phyloP scores from a whole-genome alignment of 2,888 invertebrate species.

The Drosophila anomalata region DNA sequence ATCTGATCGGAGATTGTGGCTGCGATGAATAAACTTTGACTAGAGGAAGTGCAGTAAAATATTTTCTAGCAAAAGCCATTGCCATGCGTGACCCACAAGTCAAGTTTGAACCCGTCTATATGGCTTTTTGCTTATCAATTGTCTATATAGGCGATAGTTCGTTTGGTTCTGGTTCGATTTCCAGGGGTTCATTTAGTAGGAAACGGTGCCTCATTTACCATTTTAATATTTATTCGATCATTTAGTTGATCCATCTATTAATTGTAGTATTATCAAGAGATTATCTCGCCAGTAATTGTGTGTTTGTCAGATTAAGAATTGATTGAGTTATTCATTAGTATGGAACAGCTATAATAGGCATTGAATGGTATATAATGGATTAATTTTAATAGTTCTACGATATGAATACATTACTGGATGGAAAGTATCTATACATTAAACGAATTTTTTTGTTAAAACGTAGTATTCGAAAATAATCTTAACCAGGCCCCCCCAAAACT shows the following conservation, averaged over 20 bases:
- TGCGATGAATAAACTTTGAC: slow-evolving; percentile 22
- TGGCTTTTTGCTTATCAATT: slow-evolving; percentile 23
- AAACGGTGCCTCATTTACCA: slow-evolving; percentile 20
- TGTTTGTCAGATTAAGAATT: slow-evolving; percentile 6
- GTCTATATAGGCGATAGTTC: background rate
- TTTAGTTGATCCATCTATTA: slow-evolving; percentile 11
- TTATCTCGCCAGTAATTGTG: slow-evolving; percentile 13
- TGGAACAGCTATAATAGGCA: slow-evolving; percentile 6
- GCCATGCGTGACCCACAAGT: slow-evolving; percentile 43
- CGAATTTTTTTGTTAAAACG: background rate
- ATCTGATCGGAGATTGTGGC: slow-evolving; percentile 4
- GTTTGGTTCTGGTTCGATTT: slow-evolving; percentile 10
- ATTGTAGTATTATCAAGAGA: slow-evolving; percentile 9
- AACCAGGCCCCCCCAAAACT: background rate
- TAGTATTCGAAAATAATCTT: background rate
- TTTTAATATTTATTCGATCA: slow-evolving; percentile 12
- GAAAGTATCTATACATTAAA: background rate
- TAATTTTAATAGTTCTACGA: background rate
- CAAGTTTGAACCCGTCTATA: slow-evolving; percentile 41
- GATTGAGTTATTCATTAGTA: slow-evolving; percentile 5
- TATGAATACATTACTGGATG: slow-evolving; percentile 1
- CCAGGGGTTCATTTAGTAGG: slow-evolving; percentile 16
- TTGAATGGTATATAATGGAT: background rate
- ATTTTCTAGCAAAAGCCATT: slow-evolving; percentile 4
- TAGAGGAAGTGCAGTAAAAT: slow-evolving; percentile 38